Evolutionary conservation across 2,113 vertebrate species (phyloP).

Genomic region (Entelurus aequoreus): DNA sequence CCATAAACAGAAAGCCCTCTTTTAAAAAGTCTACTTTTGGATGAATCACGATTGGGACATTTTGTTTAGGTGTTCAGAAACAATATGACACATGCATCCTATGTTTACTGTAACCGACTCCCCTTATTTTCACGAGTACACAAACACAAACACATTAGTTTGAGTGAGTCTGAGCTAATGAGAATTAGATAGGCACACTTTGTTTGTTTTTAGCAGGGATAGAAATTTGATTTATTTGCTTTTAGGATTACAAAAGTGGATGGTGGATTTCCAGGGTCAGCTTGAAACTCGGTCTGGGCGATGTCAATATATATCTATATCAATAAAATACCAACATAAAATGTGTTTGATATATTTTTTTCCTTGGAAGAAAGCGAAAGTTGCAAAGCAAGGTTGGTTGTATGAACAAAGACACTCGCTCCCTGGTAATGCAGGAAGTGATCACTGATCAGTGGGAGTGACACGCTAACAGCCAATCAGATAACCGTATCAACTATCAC

Average conservation of each 20-base stretch:
- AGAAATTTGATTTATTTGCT: constrained; percentile 12
- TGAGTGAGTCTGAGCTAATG: background rate
- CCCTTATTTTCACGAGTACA: background rate
- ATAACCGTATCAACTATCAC: no score
- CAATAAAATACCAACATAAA: no score
- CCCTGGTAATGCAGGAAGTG: no score
- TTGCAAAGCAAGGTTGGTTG: no score
- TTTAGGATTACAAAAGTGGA: constrained; percentile 8
- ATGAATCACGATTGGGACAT: background rate
- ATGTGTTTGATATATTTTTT: no score
- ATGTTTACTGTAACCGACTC: background rate
- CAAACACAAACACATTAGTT: background rate
- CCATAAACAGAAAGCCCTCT: background rate
- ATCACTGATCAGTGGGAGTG: no score
- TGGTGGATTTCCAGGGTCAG: background rate
- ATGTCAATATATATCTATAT: no score
- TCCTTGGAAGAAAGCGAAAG: no score
- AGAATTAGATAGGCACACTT: constrained; percentile 6
- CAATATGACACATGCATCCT: background rate
- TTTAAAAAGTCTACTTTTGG: background rate
- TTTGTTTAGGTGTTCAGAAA: background rate
- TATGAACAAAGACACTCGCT: no score
- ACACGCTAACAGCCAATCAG: no score
- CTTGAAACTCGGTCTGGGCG: background rate
- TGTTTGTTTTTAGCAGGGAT: constrained; percentile 24